A percentile compares a stretch with the other conserved stretches of the same genome.
These are phyloP conservation scores for Hemicordylus capensis DNA, from an alignment of 2,113 vertebrate genomes.

Conservation along the genomic window DNA sequence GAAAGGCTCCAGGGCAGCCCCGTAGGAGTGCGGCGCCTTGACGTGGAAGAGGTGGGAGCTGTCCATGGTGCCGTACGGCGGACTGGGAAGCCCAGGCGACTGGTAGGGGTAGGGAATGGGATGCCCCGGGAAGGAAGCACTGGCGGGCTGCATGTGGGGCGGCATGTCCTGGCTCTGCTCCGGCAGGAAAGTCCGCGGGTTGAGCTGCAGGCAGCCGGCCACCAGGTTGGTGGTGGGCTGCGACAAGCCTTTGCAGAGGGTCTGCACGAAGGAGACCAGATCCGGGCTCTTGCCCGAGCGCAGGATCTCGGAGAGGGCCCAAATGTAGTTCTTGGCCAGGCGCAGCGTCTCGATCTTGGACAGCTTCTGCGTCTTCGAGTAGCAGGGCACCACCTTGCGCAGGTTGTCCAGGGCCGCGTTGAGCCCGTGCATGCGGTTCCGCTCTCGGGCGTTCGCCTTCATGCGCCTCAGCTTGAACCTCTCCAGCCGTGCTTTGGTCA, in stretches of 20 bases:
- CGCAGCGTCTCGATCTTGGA: constrained; percentile 98
- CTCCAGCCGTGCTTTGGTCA: constrained; percentile 97
- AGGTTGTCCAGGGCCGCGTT: constrained; percentile 97
- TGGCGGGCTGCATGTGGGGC: constrained; percentile 81
- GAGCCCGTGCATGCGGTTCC: constrained; percentile 97
- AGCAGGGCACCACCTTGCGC: constrained; percentile 97
- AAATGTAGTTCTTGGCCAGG: constrained; percentile 98
- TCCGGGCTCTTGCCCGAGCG: constrained; percentile 95
- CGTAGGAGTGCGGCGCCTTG: constrained; percentile 82
- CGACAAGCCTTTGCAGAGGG: constrained; percentile 97
- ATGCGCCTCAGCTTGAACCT: constrained; percentile 94
- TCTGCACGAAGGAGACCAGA: constrained; percentile 95
- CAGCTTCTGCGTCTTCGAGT: constrained; percentile 98
- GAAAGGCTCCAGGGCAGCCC: constrained; percentile 89
- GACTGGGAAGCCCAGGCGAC: constrained; percentile 94
- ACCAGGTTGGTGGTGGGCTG: constrained; percentile 98
- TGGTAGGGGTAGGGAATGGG: constrained; percentile 90
- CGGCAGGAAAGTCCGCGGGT: constrained; percentile 94
- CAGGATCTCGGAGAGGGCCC: constrained; percentile 95
- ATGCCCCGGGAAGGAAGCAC: constrained; percentile 82
- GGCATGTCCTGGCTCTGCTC: constrained; percentile 92
- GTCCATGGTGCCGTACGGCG: constrained; percentile 96
- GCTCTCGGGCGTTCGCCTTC: constrained; percentile 96
- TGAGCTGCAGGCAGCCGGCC: constrained; percentile 95
- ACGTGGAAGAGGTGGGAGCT: constrained; percentile 95